Conservation (phyloP, 1,140 invertebrate species). For the Phenacoccus solenopsis region DNA sequence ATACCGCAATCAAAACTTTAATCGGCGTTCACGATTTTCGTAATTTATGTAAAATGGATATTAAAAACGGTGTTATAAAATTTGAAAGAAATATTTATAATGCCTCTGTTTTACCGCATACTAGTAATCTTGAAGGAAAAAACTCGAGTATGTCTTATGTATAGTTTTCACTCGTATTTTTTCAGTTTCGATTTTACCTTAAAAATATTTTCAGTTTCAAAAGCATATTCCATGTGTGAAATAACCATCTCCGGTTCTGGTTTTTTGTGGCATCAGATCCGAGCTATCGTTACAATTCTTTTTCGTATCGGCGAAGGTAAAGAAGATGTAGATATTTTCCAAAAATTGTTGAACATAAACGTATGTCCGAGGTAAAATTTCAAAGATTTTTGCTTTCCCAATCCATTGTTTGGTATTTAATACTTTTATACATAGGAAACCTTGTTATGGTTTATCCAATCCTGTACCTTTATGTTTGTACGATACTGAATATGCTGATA, state of each 20-base stretch:
- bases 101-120: too few species aligned
- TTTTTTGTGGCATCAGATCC: conserved; percentile 97
- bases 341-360: conserved; percentile 66
- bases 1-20: conserved; percentile 51
- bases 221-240: conserved; percentile 60
- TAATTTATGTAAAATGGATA: conserved; percentile 98
- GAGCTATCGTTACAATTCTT: conserved; percentile 88
- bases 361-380: conserved; percentile 46
- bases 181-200: not conserved
- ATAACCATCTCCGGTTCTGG: conserved; percentile 76
- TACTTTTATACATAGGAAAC: conserved; percentile 54
- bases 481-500: conserved; percentile 47
- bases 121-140: too few species aligned
- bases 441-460: conserved; percentile 82
- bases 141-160: too few species aligned
- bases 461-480: conserved; percentile 83
- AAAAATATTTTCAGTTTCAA: conserved; percentile 23
- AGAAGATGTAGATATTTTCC: conserved; percentile 59
- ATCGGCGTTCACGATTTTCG: conserved; percentile 85
- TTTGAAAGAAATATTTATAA: conserved; percentile 57
- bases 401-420: too few species aligned
- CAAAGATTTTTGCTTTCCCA: too few species aligned
- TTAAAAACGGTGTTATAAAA: conserved; percentile 76
- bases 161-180: too few species aligned
- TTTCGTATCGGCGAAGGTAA: conserved; percentile 70